Percentiles rank a stretch among this genome's conserved stretches.
phyloP scores from a whole-genome alignment of 1,140 invertebrate genomes.

The Oryzaephilus surinamensis region DNA sequence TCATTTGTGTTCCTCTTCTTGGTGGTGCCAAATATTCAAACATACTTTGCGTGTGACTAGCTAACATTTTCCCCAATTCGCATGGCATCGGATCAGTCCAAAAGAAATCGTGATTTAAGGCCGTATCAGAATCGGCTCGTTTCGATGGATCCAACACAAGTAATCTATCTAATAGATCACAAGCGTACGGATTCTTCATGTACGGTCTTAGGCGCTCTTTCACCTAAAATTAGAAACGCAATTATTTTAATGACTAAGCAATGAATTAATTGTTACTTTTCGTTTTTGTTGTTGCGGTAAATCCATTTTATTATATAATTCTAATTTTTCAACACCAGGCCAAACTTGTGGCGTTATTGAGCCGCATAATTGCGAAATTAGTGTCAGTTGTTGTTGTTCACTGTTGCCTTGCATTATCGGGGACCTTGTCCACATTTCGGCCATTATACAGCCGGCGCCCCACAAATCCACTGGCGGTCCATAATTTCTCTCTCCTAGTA shows the following conservation, averaged over 20 bases:
- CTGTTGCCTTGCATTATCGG: constrained; percentile 86
- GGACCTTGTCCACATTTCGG: constrained; percentile 96
- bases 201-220: constrained; percentile 86
- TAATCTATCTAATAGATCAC: constrained; percentile 89
- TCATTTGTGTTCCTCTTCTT: constrained; percentile 53
- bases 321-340: constrained; percentile 89
- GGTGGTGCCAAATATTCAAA: constrained; percentile 91
- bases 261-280: constrained; percentile 46
- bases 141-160: constrained; percentile 86
- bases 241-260: neutral
- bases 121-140: constrained; percentile 82
- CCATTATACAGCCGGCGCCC: constrained; percentile 99
- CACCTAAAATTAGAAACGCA: constrained; percentile 35
- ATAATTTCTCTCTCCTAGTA: constrained; percentile 88
- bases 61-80: constrained; percentile 86
- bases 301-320: constrained; percentile 86
- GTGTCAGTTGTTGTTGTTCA: constrained; percentile 89
- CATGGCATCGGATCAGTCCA: constrained; percentile 94
- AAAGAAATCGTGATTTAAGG: constrained; percentile 96
- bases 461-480: constrained; percentile 95
- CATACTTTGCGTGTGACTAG: constrained; percentile 90
- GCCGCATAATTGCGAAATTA: constrained; percentile 94
- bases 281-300: constrained; percentile 84
- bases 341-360: constrained; percentile 89
- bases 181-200: constrained; percentile 83